Base-by-base conservation (phyloP, 2,113 vertebrate species). In the Crypturellus undulatus region DNA sequence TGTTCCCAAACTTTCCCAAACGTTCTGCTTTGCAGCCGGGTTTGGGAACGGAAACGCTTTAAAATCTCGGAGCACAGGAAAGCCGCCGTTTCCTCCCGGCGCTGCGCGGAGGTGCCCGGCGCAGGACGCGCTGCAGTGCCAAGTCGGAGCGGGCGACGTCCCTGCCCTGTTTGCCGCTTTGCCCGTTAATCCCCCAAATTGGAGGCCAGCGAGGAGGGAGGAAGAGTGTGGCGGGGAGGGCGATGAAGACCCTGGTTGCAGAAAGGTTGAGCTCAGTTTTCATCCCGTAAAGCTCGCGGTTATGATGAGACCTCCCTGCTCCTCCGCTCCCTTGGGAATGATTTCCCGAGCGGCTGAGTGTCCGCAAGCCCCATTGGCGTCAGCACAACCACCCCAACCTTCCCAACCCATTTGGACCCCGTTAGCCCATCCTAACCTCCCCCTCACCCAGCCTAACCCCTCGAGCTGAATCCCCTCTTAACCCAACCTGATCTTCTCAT, bases 31-130 rank as follows among this genome's bases (percentile, higher is more conserved):
- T 88, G 71, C 90, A 77, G 67, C 60, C 40, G 54, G 5, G 64
- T 93, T 95, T 96, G 94, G 95, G 96, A 96, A 94, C 94, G 93
- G 95, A 95, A 95, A 85, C 22, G 70, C 68, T 78, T 79, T 71
- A 64, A 93, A 93, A 91, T 84, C 92, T 92, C 92, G 81, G 0
- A 49, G 95, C 75, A 71, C 91, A 92, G 95, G 95, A 95, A 96
- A 91, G 88, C 91, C 86, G 36, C 58, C 2, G 2, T 86, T 96
- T 96, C 96, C 96, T 89, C 18, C 18, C 19, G 45, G 45, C 45
- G 45, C 45, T 20, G 45, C 45, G 18, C 45, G 18, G 45, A 47
- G 45, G 45, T 47, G 45, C 45, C 45, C 45, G 45, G 18, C 45
- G 9, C 45, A 47, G 45, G 43, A 43, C 43, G 16, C 43, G 16